phyloP scores from a whole-genome alignment of 2,113 vertebrate genomes.

The Cariama cristata region DNA sequence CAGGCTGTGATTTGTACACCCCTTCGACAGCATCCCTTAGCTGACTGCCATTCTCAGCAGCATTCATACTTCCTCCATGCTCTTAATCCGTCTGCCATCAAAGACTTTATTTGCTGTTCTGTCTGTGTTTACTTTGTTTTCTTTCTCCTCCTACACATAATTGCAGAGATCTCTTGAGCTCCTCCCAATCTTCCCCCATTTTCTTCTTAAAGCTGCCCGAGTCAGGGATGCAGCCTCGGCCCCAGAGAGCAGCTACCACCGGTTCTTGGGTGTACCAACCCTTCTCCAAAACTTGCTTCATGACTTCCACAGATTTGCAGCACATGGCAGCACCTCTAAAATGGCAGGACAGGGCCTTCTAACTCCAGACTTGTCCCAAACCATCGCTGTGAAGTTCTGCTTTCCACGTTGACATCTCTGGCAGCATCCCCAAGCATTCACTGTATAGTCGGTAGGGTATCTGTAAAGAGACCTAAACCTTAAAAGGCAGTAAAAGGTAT shows the following conservation, averaged over 20 bases:
- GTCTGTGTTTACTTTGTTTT: neutral
- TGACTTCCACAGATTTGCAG: neutral
- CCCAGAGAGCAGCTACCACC: neutral
- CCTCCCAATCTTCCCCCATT: neutral
- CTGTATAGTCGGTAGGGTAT: accelerated
- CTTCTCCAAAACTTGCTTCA: neutral
- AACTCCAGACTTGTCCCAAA: neutral
- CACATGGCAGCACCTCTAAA: neutral
- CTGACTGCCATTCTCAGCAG: neutral
- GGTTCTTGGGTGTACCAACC: neutral
- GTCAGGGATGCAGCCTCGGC: neutral
- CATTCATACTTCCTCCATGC: neutral
- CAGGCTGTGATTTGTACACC: neutral
- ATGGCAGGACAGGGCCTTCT: neutral
- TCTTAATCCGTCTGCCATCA: neutral
- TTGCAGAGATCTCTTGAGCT: neutral
- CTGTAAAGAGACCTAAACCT: neutral
- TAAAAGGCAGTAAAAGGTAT: neutral
- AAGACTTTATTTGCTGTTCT: neutral
- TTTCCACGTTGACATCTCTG: neutral
- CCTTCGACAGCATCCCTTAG: neutral
- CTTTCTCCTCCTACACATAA: neutral
- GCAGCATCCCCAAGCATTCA: neutral
- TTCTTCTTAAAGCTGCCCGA: neutral
- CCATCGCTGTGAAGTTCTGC: neutral